These are phyloP conservation scores for Odocoileus virginianus DNA, from an alignment of 2,113 vertebrate species.

Conservation along the genomic window DNA sequence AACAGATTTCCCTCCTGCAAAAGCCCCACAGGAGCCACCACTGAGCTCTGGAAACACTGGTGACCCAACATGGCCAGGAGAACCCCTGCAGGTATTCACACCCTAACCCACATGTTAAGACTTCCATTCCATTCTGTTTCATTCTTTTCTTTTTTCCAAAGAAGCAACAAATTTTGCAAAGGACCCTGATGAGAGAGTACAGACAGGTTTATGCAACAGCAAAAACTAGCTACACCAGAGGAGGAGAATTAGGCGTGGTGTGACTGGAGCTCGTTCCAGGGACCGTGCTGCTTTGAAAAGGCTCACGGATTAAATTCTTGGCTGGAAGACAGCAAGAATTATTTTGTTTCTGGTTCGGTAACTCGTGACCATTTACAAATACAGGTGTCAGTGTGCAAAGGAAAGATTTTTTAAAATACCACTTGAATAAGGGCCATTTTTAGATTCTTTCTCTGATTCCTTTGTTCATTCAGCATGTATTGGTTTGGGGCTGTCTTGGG, in stretches of 20 bases:
- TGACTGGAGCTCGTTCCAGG: background rate
- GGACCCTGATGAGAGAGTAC: background rate
- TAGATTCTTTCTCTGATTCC: background rate
- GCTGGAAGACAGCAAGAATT: background rate
- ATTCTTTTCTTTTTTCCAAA: background rate
- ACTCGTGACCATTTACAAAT: constrained; percentile 6
- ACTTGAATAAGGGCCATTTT: background rate
- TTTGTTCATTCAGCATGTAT: background rate
- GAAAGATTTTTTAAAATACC: background rate
- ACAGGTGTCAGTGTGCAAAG: background rate
- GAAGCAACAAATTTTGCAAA: background rate
- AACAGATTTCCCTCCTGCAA: background rate
- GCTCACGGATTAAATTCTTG: background rate
- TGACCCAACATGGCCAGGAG: background rate
- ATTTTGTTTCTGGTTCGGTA: background rate
- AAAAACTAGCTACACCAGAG: background rate
- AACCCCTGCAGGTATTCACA: background rate
- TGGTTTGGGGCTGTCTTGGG: background rate
- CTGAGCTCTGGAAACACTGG: fast-evolving
- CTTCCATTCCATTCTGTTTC: background rate
- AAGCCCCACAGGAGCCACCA: background rate
- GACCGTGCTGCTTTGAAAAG: background rate
- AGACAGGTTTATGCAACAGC: background rate
- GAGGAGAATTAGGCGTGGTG: background rate
- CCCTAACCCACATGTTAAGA: background rate